Percentiles rank a stretch among this genome's conserved stretches.
phyloP scores from a whole-genome alignment of 2,888 invertebrate genomes.

The Drosophila vallismaia region DNA sequence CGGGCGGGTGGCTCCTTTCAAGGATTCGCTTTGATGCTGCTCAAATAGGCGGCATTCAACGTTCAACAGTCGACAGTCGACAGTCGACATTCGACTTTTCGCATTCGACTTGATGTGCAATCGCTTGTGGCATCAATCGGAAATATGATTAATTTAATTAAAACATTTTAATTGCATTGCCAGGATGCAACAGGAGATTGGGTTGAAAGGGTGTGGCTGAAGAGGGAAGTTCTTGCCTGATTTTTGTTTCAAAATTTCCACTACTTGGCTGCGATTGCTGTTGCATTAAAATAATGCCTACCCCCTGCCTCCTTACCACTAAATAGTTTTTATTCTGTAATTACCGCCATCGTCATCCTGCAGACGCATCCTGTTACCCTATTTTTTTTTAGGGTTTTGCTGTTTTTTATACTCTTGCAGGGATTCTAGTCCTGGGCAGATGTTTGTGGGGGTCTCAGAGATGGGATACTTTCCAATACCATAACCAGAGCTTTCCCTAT shows the following conservation, averaged over 20 bases:
- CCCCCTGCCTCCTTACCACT: slow-evolving; percentile 58
- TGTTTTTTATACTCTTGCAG: slow-evolving; percentile 11
- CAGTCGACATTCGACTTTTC: slow-evolving; percentile 13
- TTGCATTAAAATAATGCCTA: no score
- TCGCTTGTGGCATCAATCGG: slow-evolving; percentile 73
- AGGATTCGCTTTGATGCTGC: slow-evolving; percentile 72
- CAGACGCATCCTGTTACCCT: slow-evolving; percentile 65
- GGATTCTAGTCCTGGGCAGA: slow-evolving; percentile 1
- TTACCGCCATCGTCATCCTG: slow-evolving; percentile 75
- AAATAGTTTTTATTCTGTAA: slow-evolving; percentile 80
- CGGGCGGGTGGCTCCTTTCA: slow-evolving; percentile 53
- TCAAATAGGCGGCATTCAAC: slow-evolving; percentile 17
- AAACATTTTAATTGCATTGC: slow-evolving; percentile 60
- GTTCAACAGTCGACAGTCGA: not conserved
- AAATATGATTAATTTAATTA: slow-evolving; percentile 75
- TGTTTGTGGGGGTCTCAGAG: no score
- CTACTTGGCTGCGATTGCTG: no score
- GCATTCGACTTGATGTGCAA: slow-evolving; percentile 55
- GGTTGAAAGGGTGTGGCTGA: no score
- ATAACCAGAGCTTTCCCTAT: accelerated
- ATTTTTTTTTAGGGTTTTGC: not conserved
- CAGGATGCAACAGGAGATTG: not conserved
- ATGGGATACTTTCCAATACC: no score
- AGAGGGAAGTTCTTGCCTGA: no score
- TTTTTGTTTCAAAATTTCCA: no score